Evolutionary conservation across 2,888 invertebrate genomes (phyloP).

Genomic region (Esperia sulphurella): DNA sequence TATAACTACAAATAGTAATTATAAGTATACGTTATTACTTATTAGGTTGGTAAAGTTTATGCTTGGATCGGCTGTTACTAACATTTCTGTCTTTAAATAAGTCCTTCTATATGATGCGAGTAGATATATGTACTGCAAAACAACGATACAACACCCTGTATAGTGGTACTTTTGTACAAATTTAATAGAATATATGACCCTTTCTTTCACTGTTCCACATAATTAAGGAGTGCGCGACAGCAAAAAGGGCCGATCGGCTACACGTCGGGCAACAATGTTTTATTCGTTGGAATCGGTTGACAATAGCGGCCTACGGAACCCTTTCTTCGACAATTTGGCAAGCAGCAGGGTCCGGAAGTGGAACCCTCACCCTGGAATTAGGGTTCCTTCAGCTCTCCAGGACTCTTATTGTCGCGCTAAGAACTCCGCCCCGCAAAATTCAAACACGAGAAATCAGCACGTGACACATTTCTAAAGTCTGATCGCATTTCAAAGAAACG

Average conservation of each 20-base stretch:
- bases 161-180: conserved; percentile 48
- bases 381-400: conserved; percentile 61
- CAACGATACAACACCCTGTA: conserved; percentile 40
- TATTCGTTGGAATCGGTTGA: conserved; percentile 75
- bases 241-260: conserved; percentile 71
- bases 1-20: too few relatives aligned
- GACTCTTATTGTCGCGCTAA: conserved; percentile 51
- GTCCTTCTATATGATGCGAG: too few relatives aligned
- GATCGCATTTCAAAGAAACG: conserved; percentile 24
- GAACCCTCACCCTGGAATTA: conserved; percentile 64
- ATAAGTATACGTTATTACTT: too few relatives aligned
- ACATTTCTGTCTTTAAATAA: too few relatives aligned
- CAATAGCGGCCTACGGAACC: conserved; percentile 52
- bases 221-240: conserved; percentile 72
- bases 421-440: conserved; percentile 68
- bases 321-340: conserved; percentile 74
- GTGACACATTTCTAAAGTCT: conserved; percentile 51
- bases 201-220: conserved; percentile 75
- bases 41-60: too few relatives aligned
- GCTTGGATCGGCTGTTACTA: too few relatives aligned
- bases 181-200: conserved; percentile 79
- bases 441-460: conserved; percentile 51
- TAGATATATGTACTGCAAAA: too few relatives aligned
- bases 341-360: conserved; percentile 74
- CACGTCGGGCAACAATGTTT: conserved; percentile 68